These are phyloP conservation scores for Cavia porcellus DNA, from an alignment of 2,113 vertebrate genomes.

Conservation along the genomic window DNA sequence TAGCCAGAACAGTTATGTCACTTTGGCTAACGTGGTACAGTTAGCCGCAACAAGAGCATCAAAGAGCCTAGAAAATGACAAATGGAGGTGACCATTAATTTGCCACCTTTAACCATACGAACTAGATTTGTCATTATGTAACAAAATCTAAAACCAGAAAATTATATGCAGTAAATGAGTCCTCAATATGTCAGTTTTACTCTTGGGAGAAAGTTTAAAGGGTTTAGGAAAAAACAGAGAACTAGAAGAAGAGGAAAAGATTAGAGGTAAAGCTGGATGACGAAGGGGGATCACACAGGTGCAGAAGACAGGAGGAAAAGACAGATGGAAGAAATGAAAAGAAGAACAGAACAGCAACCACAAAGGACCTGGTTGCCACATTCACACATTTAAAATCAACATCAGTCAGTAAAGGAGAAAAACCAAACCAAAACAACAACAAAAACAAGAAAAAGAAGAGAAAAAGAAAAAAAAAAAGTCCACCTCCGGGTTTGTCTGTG, in stretches of 20 bases:
- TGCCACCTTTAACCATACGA: not conserved
- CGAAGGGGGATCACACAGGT: no score
- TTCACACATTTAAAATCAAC: not conserved
- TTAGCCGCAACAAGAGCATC: not conserved
- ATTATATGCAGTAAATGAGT: not conserved
- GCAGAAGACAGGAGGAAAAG: not conserved
- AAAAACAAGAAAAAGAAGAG: not conserved
- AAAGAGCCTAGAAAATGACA: not conserved
- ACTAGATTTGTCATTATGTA: not conserved
- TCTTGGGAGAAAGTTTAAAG: not conserved
- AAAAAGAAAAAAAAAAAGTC: not conserved
- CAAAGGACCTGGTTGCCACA: not conserved
- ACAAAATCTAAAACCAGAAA: not conserved
- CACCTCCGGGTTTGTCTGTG: not conserved
- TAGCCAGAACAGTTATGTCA: not conserved
- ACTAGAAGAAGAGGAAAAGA: not conserved
- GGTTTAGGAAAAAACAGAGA: not conserved
- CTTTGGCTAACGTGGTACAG: not conserved
- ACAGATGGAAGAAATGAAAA: not conserved
- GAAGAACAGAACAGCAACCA: not conserved
- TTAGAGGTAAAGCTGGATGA: not conserved
- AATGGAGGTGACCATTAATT: not conserved
- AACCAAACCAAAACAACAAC: not conserved
- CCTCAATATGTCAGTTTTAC: not conserved
- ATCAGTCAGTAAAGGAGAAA: not conserved